These are phyloP conservation scores for Centropus unirufus DNA, from an alignment of 2,113 vertebrate species.

Conservation along the genomic window DNA sequence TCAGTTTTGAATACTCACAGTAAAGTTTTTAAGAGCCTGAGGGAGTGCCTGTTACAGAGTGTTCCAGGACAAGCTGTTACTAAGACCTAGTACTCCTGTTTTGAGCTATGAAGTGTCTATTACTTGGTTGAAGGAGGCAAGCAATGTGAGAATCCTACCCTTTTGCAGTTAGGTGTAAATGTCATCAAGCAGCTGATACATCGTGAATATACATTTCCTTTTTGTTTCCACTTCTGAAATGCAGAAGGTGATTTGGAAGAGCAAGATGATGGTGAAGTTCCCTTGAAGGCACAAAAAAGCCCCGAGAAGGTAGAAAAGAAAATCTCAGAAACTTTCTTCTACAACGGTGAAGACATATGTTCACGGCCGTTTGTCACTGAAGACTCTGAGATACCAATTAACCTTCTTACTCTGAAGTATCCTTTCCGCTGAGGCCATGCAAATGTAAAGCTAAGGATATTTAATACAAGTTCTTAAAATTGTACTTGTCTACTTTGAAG, in stretches of 20 bases:
- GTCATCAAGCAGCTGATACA: neutral
- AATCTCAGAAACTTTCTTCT: constrained; percentile 78
- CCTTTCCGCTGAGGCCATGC: constrained; percentile 59
- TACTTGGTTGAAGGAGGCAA: neutral
- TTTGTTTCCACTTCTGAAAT: constrained; percentile 8
- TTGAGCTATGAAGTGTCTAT: neutral
- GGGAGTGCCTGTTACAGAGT: neutral
- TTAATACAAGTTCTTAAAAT: neutral
- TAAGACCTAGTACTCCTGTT: neutral
- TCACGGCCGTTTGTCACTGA: constrained; percentile 80
- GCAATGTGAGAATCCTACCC: neutral
- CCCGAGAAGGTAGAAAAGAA: constrained; percentile 47
- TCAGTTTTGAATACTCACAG: neutral
- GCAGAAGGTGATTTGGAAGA: neutral
- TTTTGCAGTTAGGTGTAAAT: neutral
- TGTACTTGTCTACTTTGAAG: neutral
- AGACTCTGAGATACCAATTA: constrained; percentile 76
- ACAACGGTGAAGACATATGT: constrained; percentile 78
- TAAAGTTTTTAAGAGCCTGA: neutral
- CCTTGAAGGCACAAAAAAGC: neutral
- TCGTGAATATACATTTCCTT: neutral
- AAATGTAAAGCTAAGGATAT: neutral
- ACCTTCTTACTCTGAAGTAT: constrained; percentile 89
- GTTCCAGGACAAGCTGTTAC: neutral
- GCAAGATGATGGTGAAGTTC: neutral